Base-by-base conservation (phyloP, 2,113 vertebrate species). In the Corythornis vintsioides region DNA sequence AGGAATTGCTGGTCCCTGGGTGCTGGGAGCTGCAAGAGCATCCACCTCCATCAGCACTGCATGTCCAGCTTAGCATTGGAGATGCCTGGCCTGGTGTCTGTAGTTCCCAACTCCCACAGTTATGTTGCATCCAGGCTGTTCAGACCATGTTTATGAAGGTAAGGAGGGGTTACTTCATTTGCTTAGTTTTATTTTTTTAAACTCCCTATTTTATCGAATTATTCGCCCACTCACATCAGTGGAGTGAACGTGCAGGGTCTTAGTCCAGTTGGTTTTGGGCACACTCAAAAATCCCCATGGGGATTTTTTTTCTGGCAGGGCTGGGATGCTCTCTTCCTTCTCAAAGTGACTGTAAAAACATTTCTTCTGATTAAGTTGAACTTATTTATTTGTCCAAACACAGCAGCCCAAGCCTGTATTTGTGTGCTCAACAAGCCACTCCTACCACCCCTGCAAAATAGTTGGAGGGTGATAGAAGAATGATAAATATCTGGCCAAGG, bases 401-500 rank as follows among this genome's bases (percentile, higher is more conserved):
- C 19, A 85, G 42, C 74, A 72, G 55, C 50, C 42, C 28, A 47
- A 89, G 92, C 20, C 43, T 73, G 64, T 66, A 3, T 91, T 91
- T 92, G 63, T 87, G 50, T 64, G 61, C 90, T 82, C 86, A 48
- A 67, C 79, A 93, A 88, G 77, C 86, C 89, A 47, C 92, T 94
- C 92, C 95, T 85, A 82, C 91, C 95, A 84, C 81, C 95, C 89
- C 92, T 90, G 92, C 92, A 70, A 90, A 96, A 94, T 93, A 94
- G 45, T 52, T 95, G 79, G 67, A 70, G 90, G 59, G 43, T 93
- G 93, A 95, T 72, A 90, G 74, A 93, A 55, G 77, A 55, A 76
- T 15, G 78, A 63, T 55, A 56, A 92, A 50, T 88, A 87, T 91
- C 95, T 96, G 95, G 57, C 92, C 88, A 65, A 21, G 2, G 5